A percentile compares a stretch with the other conserved stretches of the same genome.
Conservation (phyloP, 1,140 invertebrate genomes). For the Drosophila lini region DNA sequence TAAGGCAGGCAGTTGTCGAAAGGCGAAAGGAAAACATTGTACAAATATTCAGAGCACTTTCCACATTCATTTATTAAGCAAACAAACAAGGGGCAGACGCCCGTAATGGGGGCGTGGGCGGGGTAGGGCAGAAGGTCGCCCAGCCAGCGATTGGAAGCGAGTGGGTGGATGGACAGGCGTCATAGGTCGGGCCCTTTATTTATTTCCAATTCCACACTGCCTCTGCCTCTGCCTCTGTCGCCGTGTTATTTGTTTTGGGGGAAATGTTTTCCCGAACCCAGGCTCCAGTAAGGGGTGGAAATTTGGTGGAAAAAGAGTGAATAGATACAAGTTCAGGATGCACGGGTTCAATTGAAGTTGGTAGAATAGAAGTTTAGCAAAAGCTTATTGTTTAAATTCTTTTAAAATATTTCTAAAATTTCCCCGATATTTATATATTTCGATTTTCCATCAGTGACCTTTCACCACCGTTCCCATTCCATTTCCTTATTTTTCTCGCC, state of each 20-base stretch:
- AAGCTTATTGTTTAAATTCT: neutral
- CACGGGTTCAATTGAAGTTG: too few species aligned
- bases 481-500: neutral
- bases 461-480: neutral
- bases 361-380: too few species aligned
- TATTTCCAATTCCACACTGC: slow-evolving; percentile 49
- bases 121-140: slow-evolving; percentile 9
- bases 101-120: neutral
- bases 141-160: neutral
- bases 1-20: neutral
- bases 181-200: slow-evolving; percentile 56
- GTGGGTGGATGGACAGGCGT: slow-evolving; percentile 31
- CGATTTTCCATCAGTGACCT: neutral
- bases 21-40: slow-evolving; percentile 49
- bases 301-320: neutral
- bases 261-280: slow-evolving; percentile 28
- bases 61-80: slow-evolving; percentile 68
- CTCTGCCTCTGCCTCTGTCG: neutral
- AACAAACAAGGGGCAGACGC: slow-evolving; percentile 40
- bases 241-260: slow-evolving; percentile 49
- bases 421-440: neutral
- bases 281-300: slow-evolving; percentile 7
- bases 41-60: slow-evolving; percentile 74
- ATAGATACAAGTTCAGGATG: slow-evolving; percentile 5
- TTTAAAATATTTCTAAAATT: neutral